Evolutionary conservation across 2,797 vertebrate species (phyloP), one percentile per base, ranked within the genome.

Genomic region (Schizopygopsis malacanthus): DNA sequence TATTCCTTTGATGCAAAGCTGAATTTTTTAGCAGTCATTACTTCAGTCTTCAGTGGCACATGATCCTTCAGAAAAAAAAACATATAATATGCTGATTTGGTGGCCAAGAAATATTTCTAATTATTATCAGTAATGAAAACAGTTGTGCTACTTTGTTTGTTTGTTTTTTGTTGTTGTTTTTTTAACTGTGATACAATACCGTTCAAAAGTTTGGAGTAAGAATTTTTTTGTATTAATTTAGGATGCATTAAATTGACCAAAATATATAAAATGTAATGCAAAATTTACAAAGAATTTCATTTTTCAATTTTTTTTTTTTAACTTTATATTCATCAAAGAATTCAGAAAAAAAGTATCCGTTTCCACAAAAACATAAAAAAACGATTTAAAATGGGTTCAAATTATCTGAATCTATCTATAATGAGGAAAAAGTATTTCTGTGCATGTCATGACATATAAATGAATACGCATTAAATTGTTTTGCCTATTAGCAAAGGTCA

Each of bases 91-190:
- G 25, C 4, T 6, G 61, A 28, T 63, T 63, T 63, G 61, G 12
- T 63, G 61, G 5, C 25, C 12, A 63, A 65, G 6, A 65, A 65
- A 33, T 28, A 65, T 65, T 63, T 33, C 25, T 33, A 33, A 65
- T 5, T 61, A 25, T 63, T 7, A 15, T 63, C 12, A 63, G 6
- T 63, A 6, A 15, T 3, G 2, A 28, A 63, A 28, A 28, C 2
- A 25, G n/a, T 5, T 25, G 10, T 61, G 12, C 12, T 15, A 0
- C 0, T 15, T 15, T 15, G n/a, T n/a, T n/a, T n/a, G n/a, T n/a
- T n/a, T n/a, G n/a, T n/a, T n/a, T n/a, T n/a, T n/a, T n/a, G n/a
- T n/a, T n/a, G n/a, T n/a, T n/a, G n/a, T n/a, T n/a, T n/a, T 28
- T 15, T 16, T 6, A n/a, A n/a, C 54, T 9, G 54, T 10, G 7